Conservation (phyloP, 92 coral and sea anemone species). For the Siderastrea siderea region DNA sequence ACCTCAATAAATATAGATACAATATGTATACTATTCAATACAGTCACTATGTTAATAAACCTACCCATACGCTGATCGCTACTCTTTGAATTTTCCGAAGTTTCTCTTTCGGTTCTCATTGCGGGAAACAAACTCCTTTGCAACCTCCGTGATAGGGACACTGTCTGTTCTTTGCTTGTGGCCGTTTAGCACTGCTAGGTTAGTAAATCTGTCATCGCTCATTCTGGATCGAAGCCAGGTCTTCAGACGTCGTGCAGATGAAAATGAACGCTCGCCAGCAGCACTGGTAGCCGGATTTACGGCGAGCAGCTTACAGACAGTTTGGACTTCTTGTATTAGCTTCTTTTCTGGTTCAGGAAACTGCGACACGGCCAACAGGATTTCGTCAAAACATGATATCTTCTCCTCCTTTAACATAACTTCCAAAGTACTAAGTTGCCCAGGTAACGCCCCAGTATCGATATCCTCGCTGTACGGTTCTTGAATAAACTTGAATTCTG, state of each 20-base stretch:
- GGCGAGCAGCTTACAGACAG: slow-evolving; percentile 51
- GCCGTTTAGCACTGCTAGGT: slow-evolving; percentile 53
- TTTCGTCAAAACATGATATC: slow-evolving; percentile 62
- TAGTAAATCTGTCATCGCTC: slow-evolving; percentile 56
- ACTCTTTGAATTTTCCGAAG: neutral
- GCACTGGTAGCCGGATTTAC: slow-evolving; percentile 67
- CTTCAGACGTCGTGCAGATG: slow-evolving; percentile 59
- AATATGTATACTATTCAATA: no score
- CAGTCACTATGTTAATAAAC: no score
- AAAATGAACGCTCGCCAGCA: slow-evolving; percentile 51
- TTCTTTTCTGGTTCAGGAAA: slow-evolving; percentile 53
- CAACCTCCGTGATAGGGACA: neutral
- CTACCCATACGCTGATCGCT: no score
- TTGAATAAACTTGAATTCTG: slow-evolving; percentile 61
- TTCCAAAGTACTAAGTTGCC: slow-evolving; percentile 7
- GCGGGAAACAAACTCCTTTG: neutral
- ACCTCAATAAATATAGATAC: no score
- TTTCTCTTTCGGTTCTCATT: slow-evolving; percentile 14
- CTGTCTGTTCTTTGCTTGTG: slow-evolving; percentile 9
- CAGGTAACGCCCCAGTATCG: slow-evolving; percentile 28
- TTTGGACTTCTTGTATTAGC: slow-evolving; percentile 47
- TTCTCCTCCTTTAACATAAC: no score
- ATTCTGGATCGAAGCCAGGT: slow-evolving; percentile 62
- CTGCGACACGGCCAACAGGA: slow-evolving; percentile 50
- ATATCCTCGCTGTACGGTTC: slow-evolving; percentile 65